phyloP scores from a whole-genome alignment of 2,888 invertebrate species.

The Tenthredo amoena region DNA sequence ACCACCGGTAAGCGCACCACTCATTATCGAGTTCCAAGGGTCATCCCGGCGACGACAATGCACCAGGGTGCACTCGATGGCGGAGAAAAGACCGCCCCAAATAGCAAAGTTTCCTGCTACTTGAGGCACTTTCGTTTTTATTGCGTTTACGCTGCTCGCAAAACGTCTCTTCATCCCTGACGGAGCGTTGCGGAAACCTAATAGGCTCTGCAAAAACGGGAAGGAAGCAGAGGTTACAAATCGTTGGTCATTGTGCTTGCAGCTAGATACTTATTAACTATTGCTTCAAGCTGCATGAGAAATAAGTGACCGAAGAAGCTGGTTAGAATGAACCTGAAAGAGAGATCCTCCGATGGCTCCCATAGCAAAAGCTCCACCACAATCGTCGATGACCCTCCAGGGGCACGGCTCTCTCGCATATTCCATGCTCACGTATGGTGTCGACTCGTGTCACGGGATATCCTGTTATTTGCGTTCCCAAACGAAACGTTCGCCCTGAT shows the following conservation, averaged over 20 bases:
- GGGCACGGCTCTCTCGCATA: conserved; percentile 98
- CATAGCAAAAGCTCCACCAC: conserved; percentile 99
- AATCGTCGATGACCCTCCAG: conserved; percentile 98
- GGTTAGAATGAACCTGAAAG: conserved; percentile 81
- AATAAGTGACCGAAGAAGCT: background rate
- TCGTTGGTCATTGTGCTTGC: background rate
- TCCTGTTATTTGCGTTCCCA: background rate
- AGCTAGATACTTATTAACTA: background rate
- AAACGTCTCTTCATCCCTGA: conserved; percentile 87
- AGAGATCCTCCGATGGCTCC: conserved; percentile 97
- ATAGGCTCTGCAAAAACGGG: conserved; percentile 85
- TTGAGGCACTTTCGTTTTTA: conserved; percentile 91
- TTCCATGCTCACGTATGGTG: conserved; percentile 87
- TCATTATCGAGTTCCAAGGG: conserved; percentile 96
- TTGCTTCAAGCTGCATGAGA: background rate
- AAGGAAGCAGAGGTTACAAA: background rate
- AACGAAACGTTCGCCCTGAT: background rate
- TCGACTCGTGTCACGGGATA: background rate
- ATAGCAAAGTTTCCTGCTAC: conserved; percentile 97
- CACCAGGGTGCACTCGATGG: conserved; percentile 96
- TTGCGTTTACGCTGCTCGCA: conserved; percentile 87
- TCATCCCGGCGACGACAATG: conserved; percentile 96
- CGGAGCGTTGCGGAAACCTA: conserved; percentile 96
- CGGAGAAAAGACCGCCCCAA: conserved; percentile 98
- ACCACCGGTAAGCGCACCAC: conserved; percentile 96